Percentiles rank a stretch among this genome's conserved stretches.
Conservation (phyloP, 2,797 vertebrate species). For the Eutrigla gurnardus region DNA sequence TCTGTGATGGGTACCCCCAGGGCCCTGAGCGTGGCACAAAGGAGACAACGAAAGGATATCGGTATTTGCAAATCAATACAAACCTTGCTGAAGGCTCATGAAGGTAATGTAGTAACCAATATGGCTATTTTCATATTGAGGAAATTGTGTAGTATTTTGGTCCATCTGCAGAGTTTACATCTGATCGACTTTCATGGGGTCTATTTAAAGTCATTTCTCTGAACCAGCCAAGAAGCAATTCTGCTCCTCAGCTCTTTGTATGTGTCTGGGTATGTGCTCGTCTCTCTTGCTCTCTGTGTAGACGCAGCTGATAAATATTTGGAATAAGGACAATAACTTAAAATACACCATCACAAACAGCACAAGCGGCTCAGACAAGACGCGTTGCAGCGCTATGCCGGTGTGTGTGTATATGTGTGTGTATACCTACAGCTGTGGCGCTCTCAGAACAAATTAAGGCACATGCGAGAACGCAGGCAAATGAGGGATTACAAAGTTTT, state of each 20-base stretch:
- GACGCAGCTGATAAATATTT: background rate
- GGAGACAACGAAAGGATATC: conserved; percentile 47
- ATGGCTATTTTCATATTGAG: conserved; percentile 14
- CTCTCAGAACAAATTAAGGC: too few relatives aligned
- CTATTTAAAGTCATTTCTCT: background rate
- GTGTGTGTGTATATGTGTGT: too few relatives aligned
- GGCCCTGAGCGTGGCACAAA: conserved; percentile 82
- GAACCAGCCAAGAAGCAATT: background rate
- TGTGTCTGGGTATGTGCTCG: background rate
- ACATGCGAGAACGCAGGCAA: too few relatives aligned
- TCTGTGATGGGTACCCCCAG: conserved; percentile 94
- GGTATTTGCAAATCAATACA: conserved; percentile 50
- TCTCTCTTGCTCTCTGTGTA: background rate
- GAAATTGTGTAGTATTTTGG: background rate
- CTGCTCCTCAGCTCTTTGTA: background rate
- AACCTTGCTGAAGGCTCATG: conserved; percentile 27
- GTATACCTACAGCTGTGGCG: too few relatives aligned
- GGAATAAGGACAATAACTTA: background rate
- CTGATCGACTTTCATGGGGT: background rate
- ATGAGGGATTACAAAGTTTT: too few relatives aligned
- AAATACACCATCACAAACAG: background rate
- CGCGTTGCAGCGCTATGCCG: too few relatives aligned
- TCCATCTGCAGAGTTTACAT: conserved; percentile 4
- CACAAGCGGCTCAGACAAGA: too few relatives aligned
- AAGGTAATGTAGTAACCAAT: conserved; percentile 14